Conservation (phyloP, 2,888 invertebrate species). For the Drosophila helvetica region DNA sequence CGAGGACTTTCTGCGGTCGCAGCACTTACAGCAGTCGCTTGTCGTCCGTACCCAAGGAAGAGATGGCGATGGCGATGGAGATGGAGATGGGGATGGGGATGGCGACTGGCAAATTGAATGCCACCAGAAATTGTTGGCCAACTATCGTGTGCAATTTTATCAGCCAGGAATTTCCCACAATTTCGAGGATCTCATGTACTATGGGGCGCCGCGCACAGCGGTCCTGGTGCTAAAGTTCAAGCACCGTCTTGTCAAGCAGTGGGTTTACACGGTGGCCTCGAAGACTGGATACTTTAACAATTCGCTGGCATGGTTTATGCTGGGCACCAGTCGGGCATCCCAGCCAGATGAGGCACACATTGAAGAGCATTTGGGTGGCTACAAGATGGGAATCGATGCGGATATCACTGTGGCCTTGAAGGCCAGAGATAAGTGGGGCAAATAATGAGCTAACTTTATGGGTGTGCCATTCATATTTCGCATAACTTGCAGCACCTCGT, state of each 20-base stretch:
- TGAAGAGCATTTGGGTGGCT: conserved; percentile 44
- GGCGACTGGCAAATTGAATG: conserved; percentile 39
- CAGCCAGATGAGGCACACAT: conserved; percentile 47
- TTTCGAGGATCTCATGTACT: conserved; percentile 66
- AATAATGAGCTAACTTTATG: background rate
- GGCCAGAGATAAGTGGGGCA: conserved; percentile 40
- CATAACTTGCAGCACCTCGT: conserved; percentile 16
- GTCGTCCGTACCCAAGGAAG: conserved; percentile 49
- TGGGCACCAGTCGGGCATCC: conserved; percentile 42
- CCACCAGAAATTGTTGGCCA: conserved; percentile 56
- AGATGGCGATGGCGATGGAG: conserved; percentile 2
- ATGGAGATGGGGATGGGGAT: background rate
- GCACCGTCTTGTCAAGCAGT: conserved; percentile 25
- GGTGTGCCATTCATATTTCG: background rate
- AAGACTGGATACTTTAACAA: conserved; percentile 67
- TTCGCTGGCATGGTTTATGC: conserved; percentile 77
- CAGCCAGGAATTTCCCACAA: conserved; percentile 25
- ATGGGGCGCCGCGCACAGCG: conserved; percentile 64
- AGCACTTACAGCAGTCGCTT: conserved; percentile 76
- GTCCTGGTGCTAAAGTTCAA: conserved; percentile 63
- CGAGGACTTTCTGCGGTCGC: conserved; percentile 72
- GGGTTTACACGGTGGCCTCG: conserved; percentile 59
- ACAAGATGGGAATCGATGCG: conserved; percentile 74
- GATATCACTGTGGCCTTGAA: conserved; percentile 78
- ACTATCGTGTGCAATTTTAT: conserved; percentile 71